Percentiles rank a stretch among this genome's conserved stretches.
These are phyloP conservation scores for Amphipoea lucens DNA, from an alignment of 2,888 invertebrate genomes.

Conservation along the genomic window DNA sequence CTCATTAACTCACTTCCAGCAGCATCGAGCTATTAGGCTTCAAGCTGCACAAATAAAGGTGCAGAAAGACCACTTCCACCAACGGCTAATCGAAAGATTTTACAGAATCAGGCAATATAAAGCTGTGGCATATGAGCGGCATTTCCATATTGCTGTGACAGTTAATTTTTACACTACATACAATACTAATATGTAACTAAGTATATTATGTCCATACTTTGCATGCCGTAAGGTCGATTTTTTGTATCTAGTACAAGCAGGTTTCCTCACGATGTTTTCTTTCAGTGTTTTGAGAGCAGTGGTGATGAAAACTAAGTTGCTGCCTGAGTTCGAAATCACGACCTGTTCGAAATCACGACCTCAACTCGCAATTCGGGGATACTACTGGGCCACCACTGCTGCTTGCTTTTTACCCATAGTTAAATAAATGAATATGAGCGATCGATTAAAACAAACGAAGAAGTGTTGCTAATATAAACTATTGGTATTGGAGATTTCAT, in stretches of 20 bases:
- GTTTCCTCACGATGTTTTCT: too few relatives aligned
- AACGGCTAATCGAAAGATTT: too few relatives aligned
- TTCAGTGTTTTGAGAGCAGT: too few relatives aligned
- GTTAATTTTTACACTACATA: not conserved
- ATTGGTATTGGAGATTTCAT: not conserved
- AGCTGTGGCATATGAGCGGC: not conserved
- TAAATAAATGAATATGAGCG: not conserved
- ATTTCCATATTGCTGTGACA: not conserved
- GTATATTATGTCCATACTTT: not conserved
- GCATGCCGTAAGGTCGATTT: not conserved
- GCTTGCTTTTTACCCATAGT: too few relatives aligned
- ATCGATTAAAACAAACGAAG: not conserved
- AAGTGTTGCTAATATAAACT: not conserved
- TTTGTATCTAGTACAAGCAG: too few relatives aligned
- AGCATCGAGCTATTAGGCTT: not conserved
- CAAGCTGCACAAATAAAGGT: not conserved
- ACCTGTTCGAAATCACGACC: too few relatives aligned
- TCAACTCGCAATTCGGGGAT: too few relatives aligned
- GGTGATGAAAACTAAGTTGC: too few relatives aligned
- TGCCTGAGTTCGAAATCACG: too few relatives aligned
- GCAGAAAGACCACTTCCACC: slow-evolving; percentile 1
- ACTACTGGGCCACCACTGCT: too few relatives aligned
- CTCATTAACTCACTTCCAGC: not conserved
- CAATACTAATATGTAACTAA: not conserved
- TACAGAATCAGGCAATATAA: not conserved